Base-by-base conservation (phyloP, 2,113 vertebrate genomes). In the Ptilonorhynchus violaceus region DNA sequence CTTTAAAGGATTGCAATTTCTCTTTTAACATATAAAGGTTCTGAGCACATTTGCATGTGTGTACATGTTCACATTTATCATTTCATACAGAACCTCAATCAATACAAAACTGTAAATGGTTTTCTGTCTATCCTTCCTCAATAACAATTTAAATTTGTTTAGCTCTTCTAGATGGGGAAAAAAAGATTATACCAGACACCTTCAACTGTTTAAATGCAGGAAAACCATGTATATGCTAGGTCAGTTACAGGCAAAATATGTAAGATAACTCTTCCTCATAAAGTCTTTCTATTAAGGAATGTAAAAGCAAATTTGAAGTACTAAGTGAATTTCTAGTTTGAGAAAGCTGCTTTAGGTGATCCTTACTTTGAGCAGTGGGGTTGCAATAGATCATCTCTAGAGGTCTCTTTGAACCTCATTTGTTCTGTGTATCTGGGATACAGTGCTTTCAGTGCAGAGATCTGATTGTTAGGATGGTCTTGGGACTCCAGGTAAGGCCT, bases 31-130 rank as follows among this genome's bases (percentile, higher is more conserved):
- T 28, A 24, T 33, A 8, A 42, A 59, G 21, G 3, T 68, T 72
- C 33, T 68, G 24, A 84, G 6, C 1, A 7, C 1, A 0, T 49
- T 68, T 30, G 11, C 21, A 31, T 17, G 5, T 33, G 13, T 47
- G 17, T 58, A 9, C 15, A 39, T 55, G 9, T 53, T 76, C 3
- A 1, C 30, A 13, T 24, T 56, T 60, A 52, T 27, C 1, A 23
- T 52, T 80, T 66, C 24, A 42, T 56, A 15, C 2, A 37, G 59
- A 52, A 52, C 15, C 6, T 33, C 13, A 37, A 5, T 44, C 28
- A 55, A 14, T 13, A 62, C 3, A 55, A 84, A 84, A 82, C 15
- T 41, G 6, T 46, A 67, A 67, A 59, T 35, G 22, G 7, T 37
- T 88, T 56, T 62, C 25, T 67, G 4, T 27, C 23, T 59, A 13